A percentile compares a stretch with the other conserved stretches of the same genome.
phyloP scores from a whole-genome alignment of 2,113 vertebrate genomes.

The Microcebus tavaratra region DNA sequence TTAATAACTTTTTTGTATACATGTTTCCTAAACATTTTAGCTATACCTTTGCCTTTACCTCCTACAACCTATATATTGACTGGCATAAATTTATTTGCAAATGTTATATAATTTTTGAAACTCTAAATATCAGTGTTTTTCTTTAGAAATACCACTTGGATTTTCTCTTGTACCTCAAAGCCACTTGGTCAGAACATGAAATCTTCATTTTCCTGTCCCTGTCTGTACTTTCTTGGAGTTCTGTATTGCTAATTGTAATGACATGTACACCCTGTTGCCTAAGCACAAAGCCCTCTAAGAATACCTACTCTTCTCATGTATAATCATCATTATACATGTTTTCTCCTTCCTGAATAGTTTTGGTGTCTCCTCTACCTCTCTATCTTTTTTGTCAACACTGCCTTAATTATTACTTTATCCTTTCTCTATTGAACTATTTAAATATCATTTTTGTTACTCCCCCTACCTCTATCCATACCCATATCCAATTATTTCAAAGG shows the following conservation, averaged over 20 bases:
- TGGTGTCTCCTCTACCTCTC: background rate
- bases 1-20: too few species aligned
- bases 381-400: background rate
- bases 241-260: background rate
- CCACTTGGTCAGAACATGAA: background rate
- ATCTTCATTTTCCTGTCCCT: background rate
- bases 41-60: too few species aligned
- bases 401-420: background rate
- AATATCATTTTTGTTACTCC: background rate
- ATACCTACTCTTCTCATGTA: background rate
- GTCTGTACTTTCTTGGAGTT: background rate
- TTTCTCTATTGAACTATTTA: background rate
- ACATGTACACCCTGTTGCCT: background rate
- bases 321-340: background rate
- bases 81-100: background rate
- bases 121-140: background rate
- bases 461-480: background rate
- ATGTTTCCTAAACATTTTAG: too few species aligned
- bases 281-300: background rate
- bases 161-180: background rate
- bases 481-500: background rate
- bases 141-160: background rate
- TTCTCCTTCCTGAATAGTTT: background rate
- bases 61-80: background rate
- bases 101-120: background rate